Evolutionary conservation across 2,113 vertebrate genomes (phyloP).

Genomic region (Pseudorhombus dupliciocellatus): DNA sequence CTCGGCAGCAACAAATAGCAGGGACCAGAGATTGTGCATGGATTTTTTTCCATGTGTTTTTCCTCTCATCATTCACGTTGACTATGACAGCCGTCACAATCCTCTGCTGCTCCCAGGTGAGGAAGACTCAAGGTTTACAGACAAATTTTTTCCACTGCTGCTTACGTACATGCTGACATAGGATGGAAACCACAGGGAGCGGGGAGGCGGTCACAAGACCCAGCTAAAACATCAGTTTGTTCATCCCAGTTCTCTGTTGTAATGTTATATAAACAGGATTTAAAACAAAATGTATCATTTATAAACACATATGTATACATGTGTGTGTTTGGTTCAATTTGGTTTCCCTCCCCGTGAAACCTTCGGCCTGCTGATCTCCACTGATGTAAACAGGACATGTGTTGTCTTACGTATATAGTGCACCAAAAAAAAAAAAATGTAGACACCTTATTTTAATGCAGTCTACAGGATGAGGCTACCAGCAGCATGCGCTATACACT

Average conservation of each 20-base stretch:
- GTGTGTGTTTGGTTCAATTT: no score
- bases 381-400: background rate
- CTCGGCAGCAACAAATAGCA: slow-evolving; percentile 33
- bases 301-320: no score
- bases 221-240: no score
- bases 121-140: slow-evolving; percentile 26
- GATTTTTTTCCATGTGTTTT: slow-evolving; percentile 42
- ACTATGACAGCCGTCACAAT: slow-evolving; percentile 14
- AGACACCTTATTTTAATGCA: background rate
- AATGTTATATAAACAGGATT: background rate
- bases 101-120: slow-evolving; percentile 17
- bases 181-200: slow-evolving; percentile 24
- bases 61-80: slow-evolving; percentile 35
- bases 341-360: background rate
- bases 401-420: no score
- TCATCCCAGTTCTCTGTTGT: background rate
- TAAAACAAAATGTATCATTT: background rate
- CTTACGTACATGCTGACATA: slow-evolving; percentile 25
- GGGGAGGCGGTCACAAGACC: no score
- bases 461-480: background rate
- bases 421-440: background rate
- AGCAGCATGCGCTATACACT: background rate
- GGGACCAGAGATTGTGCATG: slow-evolving; percentile 19
- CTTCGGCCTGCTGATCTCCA: background rate
- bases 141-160: slow-evolving; percentile 13